Percentiles rank a stretch among this genome's conserved stretches.
These are phyloP conservation scores for Meda fulgida DNA, from an alignment of 2,797 vertebrate genomes.

Conservation along the genomic window DNA sequence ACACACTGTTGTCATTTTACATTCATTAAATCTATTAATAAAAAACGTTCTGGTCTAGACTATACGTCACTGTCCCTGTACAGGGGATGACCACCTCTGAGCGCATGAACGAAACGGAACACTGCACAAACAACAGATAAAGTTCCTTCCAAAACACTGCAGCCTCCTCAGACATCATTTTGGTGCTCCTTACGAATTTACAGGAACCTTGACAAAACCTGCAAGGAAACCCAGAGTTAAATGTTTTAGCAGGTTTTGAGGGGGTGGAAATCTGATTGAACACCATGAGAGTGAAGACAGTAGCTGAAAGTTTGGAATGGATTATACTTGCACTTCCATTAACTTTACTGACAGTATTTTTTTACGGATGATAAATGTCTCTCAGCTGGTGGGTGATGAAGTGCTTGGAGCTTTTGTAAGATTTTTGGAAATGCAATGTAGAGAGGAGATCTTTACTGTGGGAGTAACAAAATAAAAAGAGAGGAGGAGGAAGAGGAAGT, in stretches of 20 bases:
- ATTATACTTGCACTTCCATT: conserved; percentile 34
- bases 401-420: conserved; percentile 3
- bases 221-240: conserved; percentile 9
- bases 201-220: conserved; percentile 32
- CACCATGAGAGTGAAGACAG: conserved; percentile 4
- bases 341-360: conserved; percentile 42
- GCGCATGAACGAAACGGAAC: neutral
- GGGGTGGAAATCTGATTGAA: conserved; percentile 20
- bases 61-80: neutral
- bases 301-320: conserved; percentile 23
- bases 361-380: conserved; percentile 43
- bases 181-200: neutral
- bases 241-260: conserved; percentile 11
- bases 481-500: conserved; percentile 1
- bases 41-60: neutral
- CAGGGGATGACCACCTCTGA: neutral
- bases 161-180: neutral
- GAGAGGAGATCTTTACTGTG: conserved; percentile 9
- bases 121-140: neutral
- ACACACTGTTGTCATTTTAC: neutral
- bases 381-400: conserved; percentile 22
- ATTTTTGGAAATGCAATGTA: conserved; percentile 31
- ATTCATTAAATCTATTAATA: neutral
- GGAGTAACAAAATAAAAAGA: conserved; percentile 4
- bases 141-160: neutral